These are phyloP conservation scores for Toxotes lorentzi DNA, from an alignment of 2,797 vertebrate genomes.

Conservation along the genomic window DNA sequence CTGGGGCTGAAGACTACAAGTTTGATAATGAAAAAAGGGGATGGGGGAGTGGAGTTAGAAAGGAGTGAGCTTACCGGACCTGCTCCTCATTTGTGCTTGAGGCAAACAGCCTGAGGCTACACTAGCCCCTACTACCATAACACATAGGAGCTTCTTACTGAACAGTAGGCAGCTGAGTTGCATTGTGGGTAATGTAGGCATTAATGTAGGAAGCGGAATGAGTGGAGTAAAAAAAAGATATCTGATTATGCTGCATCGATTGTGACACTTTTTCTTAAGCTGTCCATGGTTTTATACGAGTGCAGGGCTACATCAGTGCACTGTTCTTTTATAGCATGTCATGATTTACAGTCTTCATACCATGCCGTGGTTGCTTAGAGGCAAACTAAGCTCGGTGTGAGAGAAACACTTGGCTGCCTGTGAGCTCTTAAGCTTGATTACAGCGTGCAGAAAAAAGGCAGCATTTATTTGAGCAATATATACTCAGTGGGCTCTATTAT, in stretches of 20 bases:
- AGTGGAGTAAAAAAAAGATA: neutral
- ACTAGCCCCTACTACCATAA: neutral
- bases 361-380: neutral
- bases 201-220: neutral
- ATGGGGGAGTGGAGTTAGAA: neutral
- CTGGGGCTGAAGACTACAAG: neutral
- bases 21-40: neutral
- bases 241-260: neutral
- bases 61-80: neutral
- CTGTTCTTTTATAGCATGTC: neutral
- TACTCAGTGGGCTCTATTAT: neutral
- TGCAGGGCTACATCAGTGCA: neutral
- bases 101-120: neutral
- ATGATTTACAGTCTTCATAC: neutral
- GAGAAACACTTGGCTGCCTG: neutral
- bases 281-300: neutral
- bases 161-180: neutral
- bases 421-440: constrained; percentile 3
- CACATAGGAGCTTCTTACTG: neutral
- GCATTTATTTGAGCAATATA: constrained; percentile 1
- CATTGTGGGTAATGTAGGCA: neutral
- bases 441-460: neutral
- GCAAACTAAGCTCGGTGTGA: neutral
- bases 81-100: neutral
- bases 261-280: neutral